Evolutionary conservation across 2,797 vertebrate species (phyloP).

Genomic region (Crocidura indochinensis): DNA sequence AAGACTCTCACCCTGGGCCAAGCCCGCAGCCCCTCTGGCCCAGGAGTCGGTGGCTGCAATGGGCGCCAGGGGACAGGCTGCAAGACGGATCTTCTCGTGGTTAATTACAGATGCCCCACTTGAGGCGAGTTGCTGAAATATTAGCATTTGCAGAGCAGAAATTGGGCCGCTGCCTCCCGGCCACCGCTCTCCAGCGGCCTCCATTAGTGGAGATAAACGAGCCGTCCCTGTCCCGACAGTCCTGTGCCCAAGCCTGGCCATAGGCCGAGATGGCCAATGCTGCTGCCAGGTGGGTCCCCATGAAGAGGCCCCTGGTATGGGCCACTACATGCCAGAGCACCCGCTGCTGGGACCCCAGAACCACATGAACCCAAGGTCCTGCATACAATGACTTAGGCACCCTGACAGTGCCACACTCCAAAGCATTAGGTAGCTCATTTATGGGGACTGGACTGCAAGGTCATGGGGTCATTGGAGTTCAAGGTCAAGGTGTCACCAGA

Average conservation of each 20-base stretch:
- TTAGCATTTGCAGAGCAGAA: conserved; percentile 30
- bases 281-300: rapidly evolving
- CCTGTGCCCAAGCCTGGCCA: background rate
- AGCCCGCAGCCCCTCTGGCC: background rate
- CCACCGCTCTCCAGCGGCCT: background rate
- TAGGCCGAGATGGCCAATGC: rapidly evolving
- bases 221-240: background rate
- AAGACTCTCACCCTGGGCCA: background rate
- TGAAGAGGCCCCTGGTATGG: background rate
- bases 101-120: conserved; percentile 27
- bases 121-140: conserved; percentile 24
- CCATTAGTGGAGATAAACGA: conserved; percentile 16
- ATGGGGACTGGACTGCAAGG: too few relatives aligned
- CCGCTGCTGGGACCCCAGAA: too few relatives aligned
- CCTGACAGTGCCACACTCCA: too few relatives aligned
- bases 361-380: too few relatives aligned
- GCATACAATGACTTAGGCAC: too few relatives aligned
- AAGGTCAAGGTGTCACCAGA: too few relatives aligned
- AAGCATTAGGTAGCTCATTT: too few relatives aligned
- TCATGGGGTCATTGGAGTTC: too few relatives aligned
- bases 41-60: background rate
- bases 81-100: background rate
- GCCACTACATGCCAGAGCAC: too few relatives aligned
- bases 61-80: background rate
- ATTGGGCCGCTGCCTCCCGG: background rate